Percentiles rank a stretch among this genome's conserved stretches.
Conservation (phyloP, 2,797 vertebrate species). For the Cetoscarus ocellatus region DNA sequence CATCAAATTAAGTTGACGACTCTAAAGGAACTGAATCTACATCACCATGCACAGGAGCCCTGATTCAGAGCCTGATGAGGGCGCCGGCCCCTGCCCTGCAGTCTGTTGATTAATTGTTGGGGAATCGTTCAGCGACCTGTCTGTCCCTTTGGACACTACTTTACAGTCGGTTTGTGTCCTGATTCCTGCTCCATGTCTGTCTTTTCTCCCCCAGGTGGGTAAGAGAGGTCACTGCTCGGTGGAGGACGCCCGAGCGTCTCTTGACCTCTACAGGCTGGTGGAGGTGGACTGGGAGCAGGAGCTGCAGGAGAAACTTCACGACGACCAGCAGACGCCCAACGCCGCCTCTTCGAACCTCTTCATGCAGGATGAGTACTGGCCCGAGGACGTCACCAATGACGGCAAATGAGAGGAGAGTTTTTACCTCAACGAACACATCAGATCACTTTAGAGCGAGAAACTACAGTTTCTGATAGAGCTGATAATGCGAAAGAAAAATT, state of each 20-base stretch:
- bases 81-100: too few species aligned
- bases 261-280: constrained; percentile 96
- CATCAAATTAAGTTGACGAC: too few species aligned
- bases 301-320: constrained; percentile 75
- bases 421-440: not conserved
- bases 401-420: constrained; percentile 52
- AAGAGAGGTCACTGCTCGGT: constrained; percentile 90
- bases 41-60: too few species aligned
- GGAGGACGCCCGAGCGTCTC: constrained; percentile 90
- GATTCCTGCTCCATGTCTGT: not conserved
- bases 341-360: constrained; percentile 82
- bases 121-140: too few species aligned
- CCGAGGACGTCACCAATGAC: constrained; percentile 77
- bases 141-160: too few species aligned
- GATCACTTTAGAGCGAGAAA: constrained; percentile 2
- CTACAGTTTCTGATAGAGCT: too few species aligned
- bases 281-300: constrained; percentile 89
- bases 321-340: constrained; percentile 39
- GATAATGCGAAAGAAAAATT: constrained; percentile 1
- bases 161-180: not conserved
- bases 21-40: too few species aligned
- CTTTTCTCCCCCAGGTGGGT: constrained; percentile 77
- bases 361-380: constrained; percentile 96
- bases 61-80: too few species aligned
- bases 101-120: too few species aligned